phyloP scores from a whole-genome alignment of 2,888 invertebrate genomes.

The Minunthozetes semirufus region DNA sequence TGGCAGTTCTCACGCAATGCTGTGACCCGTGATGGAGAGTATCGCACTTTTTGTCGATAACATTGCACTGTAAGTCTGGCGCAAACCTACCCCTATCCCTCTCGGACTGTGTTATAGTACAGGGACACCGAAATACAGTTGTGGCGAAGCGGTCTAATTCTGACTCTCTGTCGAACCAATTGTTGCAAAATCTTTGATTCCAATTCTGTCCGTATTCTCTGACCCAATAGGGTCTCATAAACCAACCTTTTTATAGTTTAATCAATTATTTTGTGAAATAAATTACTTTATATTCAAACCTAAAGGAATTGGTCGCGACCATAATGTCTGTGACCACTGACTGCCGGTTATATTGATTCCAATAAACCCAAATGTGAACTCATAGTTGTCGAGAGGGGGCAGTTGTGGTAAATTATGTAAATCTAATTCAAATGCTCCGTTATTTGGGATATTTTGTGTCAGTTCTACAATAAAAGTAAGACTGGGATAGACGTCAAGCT shows the following conservation, averaged over 20 bases:
- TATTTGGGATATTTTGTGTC: conserved; percentile 43
- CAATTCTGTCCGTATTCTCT: conserved; percentile 68
- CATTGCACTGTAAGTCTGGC: conserved; percentile 71
- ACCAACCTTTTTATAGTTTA: conserved; percentile 60
- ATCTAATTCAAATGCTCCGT: conserved; percentile 16
- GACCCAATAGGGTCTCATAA: conserved; percentile 83
- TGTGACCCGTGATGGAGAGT: conserved; percentile 75
- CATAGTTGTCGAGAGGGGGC: conserved; percentile 56
- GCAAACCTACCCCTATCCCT: conserved; percentile 85
- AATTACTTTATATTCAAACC: too few species aligned
- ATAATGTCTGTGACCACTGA: conserved; percentile 59
- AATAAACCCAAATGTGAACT: conserved; percentile 71
- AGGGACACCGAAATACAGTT: conserved; percentile 62
- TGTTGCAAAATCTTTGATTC: conserved; percentile 75
- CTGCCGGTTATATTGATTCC: conserved; percentile 76
- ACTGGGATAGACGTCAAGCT: conserved; percentile 57
- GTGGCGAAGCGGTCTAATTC: conserved; percentile 65
- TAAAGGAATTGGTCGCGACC: conserved; percentile 85
- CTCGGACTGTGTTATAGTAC: conserved; percentile 79
- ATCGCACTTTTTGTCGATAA: conserved; percentile 73
- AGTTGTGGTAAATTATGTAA: conserved; percentile 9
- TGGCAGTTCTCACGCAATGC: conserved; percentile 85
- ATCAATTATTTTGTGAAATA: too few species aligned
- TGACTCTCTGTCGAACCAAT: conserved; percentile 80
- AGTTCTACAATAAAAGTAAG: conserved; percentile 62